Percentiles rank a stretch among this genome's conserved stretches.
Evolutionary conservation across 2,113 vertebrate species (phyloP).

Genomic region (Prietella phreatophila): DNA sequence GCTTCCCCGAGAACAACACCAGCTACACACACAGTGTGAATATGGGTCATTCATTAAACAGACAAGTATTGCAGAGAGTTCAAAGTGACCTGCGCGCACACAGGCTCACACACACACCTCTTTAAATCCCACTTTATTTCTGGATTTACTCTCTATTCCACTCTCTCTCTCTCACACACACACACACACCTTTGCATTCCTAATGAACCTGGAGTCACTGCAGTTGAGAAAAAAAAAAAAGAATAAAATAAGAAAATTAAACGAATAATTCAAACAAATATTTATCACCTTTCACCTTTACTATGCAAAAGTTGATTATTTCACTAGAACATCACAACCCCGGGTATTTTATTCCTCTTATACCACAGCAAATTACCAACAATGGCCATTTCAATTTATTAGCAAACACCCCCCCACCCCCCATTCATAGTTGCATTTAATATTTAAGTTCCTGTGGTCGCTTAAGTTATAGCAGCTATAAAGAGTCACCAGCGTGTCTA

Average conservation of each 20-base stretch:
- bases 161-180: no score
- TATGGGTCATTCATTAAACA: conserved; percentile 17
- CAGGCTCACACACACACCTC: background rate
- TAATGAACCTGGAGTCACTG: background rate
- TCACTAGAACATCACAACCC: background rate
- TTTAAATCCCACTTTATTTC: conserved; percentile 10
- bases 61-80: background rate
- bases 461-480: background rate
- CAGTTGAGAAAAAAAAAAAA: background rate
- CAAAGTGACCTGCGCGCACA: conserved; percentile 32
- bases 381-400: background rate
- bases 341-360: background rate
- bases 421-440: background rate
- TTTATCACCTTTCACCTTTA: background rate
- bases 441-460: background rate
- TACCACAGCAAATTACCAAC: background rate
- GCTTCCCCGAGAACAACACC: conserved; percentile 77
- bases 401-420: background rate
- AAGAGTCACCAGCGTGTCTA: background rate
- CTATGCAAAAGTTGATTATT: no score
- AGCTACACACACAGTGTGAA: conserved; percentile 58
- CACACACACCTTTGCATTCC: background rate
- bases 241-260: background rate
- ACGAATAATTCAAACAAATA: background rate
- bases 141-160: background rate